phyloP scores from a whole-genome alignment of 2,888 invertebrate genomes.

The Ormyrus labotus region DNA sequence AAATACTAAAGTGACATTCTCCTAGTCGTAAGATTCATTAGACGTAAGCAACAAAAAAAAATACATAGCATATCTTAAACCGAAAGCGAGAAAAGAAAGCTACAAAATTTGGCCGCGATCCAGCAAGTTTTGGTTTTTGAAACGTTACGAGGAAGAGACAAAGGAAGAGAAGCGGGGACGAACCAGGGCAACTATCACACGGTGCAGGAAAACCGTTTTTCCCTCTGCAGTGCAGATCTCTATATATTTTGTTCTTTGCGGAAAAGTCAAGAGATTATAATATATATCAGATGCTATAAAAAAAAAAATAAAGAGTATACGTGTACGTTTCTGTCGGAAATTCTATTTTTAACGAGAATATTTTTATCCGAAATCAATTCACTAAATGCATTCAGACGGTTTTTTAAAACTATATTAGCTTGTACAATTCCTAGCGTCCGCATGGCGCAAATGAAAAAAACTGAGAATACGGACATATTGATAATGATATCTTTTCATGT shows the following conservation, averaged over 20 bases:
- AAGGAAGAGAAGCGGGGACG: background rate
- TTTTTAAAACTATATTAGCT: conserved; percentile 22
- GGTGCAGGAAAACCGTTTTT: conserved; percentile 48
- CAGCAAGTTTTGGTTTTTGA: conserved; percentile 55
- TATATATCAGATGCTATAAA: conserved; percentile 24
- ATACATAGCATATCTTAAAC: conserved; percentile 48
- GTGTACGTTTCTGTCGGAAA: conserved; percentile 38
- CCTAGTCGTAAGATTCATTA: conserved; percentile 44
- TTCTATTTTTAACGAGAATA: conserved; percentile 50
- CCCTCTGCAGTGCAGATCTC: conserved; percentile 49
- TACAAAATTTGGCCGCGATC: conserved; percentile 25
- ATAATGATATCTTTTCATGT: conserved; percentile 45
- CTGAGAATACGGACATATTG: conserved; percentile 53
- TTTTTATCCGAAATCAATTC: conserved; percentile 41
- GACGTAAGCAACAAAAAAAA: conserved; percentile 32
- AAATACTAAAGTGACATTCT: conserved; percentile 38
- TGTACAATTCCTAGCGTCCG: conserved; percentile 13
- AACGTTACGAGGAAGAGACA: conserved; percentile 3
- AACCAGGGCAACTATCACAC: conserved; percentile 13
- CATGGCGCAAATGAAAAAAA: conserved; percentile 9
- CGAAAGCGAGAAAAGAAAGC: conserved; percentile 28
- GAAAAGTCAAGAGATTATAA: conserved; percentile 13
- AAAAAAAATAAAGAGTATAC: conserved; percentile 15
- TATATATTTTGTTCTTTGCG: conserved; percentile 48
- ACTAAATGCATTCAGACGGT: conserved; percentile 14